A percentile compares a stretch with the other conserved stretches of the same genome.
Evolutionary conservation across 2,888 invertebrate species (phyloP).

Genomic region (Hypselothyrea guttata): DNA sequence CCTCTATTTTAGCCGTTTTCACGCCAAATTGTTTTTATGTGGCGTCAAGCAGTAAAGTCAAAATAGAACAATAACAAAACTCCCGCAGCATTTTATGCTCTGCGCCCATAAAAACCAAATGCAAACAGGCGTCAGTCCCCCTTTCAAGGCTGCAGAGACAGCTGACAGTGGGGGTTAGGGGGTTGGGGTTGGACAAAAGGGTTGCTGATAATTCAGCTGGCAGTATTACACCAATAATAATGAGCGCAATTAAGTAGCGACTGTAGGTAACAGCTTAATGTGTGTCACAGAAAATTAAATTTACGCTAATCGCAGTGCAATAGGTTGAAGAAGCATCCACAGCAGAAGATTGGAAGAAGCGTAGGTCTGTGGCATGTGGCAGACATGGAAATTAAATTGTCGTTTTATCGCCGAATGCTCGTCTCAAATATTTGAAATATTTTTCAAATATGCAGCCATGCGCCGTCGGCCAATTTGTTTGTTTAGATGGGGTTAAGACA

Average conservation of each 20-base stretch:
- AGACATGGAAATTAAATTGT: conserved; percentile 70
- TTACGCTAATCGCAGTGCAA: conserved; percentile 59
- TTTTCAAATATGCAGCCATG: conserved; percentile 54
- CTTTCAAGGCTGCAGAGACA: background rate
- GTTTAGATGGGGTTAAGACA: conserved; percentile 76
- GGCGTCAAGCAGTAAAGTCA: conserved; percentile 58
- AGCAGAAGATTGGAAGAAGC: too few species aligned
- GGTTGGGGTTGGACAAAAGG: conserved; percentile 16
- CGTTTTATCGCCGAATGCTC: conserved; percentile 68
- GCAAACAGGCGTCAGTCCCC: conserved; percentile 50
- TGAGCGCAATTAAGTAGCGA: conserved; percentile 61
- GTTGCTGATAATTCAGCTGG: conserved; percentile 27
- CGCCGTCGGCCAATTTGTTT: conserved; percentile 63
- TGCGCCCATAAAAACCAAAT: conserved; percentile 68
- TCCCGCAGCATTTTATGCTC: conserved; percentile 39
- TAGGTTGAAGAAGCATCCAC: conserved; percentile 5
- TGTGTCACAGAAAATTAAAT: conserved; percentile 74
- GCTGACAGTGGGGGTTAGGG: background rate
- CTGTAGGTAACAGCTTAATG: conserved; percentile 62
- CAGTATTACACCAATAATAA: conserved; percentile 69
- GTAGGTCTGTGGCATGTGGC: conserved; percentile 47
- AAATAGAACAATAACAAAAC: conserved; percentile 31
- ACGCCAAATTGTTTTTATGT: conserved; percentile 65
- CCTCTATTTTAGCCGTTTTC: conserved; percentile 31
- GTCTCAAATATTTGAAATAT: conserved; percentile 66